Percentiles rank a stretch among this genome's conserved stretches.
Conservation (phyloP, 2,113 vertebrate species). For the Aegithalos caudatus region DNA sequence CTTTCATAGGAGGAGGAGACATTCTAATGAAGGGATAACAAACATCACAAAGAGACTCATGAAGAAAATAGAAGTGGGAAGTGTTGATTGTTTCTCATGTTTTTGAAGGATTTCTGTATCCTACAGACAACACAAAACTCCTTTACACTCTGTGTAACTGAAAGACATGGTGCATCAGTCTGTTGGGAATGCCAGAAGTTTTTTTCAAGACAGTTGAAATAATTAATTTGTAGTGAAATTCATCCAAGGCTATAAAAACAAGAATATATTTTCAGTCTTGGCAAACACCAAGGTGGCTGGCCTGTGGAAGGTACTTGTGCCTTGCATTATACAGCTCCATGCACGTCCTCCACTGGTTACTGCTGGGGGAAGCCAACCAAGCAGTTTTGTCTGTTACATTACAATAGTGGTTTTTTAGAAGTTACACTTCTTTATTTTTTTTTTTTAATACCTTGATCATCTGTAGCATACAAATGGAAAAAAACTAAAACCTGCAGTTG, state of each 20-base stretch:
- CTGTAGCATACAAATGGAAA: background rate
- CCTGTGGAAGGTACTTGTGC: background rate
- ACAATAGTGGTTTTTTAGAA: background rate
- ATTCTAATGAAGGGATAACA: background rate
- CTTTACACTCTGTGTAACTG: background rate
- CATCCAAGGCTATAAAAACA: background rate
- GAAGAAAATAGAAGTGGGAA: background rate
- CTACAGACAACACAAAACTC: background rate
- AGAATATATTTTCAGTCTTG: background rate
- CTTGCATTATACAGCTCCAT: background rate
- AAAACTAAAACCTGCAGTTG: background rate
- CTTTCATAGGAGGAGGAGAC: background rate
- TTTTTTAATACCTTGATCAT: background rate
- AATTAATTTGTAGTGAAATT: background rate
- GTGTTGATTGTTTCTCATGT: background rate
- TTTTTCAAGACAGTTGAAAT: background rate
- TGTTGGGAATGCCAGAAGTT: background rate
- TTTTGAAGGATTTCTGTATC: background rate
- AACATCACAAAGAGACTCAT: background rate
- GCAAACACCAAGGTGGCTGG: background rate
- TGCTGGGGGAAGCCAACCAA: background rate
- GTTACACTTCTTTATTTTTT: background rate
- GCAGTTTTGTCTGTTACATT: background rate
- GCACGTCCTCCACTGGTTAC: background rate
- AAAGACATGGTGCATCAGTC: background rate